Evolutionary conservation across 1,140 invertebrate species (phyloP).

Genomic region (Drosophila parabipectinata): DNA sequence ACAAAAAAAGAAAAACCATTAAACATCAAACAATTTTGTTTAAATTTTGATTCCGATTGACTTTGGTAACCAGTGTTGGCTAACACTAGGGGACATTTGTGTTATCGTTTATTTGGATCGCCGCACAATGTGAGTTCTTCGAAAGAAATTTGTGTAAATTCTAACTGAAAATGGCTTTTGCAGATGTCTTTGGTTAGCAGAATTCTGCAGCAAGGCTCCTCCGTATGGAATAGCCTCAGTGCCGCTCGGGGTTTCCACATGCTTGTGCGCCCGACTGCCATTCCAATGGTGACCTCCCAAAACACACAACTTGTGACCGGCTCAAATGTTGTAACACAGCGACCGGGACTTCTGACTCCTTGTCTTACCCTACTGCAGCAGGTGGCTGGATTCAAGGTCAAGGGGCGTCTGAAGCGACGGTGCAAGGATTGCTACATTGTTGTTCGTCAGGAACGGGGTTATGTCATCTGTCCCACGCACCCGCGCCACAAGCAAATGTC

Average conservation of each 20-base stretch:
- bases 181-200: conserved; percentile 65
- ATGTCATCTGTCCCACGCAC: conserved; percentile 90
- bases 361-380: conserved; percentile 59
- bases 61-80: conserved; percentile 2
- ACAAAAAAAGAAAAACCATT: background rate
- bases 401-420: conserved; percentile 86
- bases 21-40: background rate
- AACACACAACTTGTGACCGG: conserved; percentile 21
- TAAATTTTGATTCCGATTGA: background rate
- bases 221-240: conserved; percentile 53
- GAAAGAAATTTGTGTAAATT: conserved; percentile 4
- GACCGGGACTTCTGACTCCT: conserved; percentile 46
- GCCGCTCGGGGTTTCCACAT: conserved; percentile 57
- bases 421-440: conserved; percentile 92
- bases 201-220: conserved; percentile 42
- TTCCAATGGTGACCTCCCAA: conserved; percentile 1
- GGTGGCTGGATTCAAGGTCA: conserved; percentile 84
- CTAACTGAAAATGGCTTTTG: conserved; percentile 45
- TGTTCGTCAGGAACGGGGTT: conserved; percentile 87
- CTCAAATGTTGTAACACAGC: background rate
- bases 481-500: conserved; percentile 92
- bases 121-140: conserved; percentile 35
- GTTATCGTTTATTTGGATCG: conserved; percentile 3
- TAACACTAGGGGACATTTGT: background rate
- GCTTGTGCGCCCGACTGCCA: conserved; percentile 36